phyloP scores from a whole-genome alignment of 1,140 invertebrate species.

The Physella acuta region DNA sequence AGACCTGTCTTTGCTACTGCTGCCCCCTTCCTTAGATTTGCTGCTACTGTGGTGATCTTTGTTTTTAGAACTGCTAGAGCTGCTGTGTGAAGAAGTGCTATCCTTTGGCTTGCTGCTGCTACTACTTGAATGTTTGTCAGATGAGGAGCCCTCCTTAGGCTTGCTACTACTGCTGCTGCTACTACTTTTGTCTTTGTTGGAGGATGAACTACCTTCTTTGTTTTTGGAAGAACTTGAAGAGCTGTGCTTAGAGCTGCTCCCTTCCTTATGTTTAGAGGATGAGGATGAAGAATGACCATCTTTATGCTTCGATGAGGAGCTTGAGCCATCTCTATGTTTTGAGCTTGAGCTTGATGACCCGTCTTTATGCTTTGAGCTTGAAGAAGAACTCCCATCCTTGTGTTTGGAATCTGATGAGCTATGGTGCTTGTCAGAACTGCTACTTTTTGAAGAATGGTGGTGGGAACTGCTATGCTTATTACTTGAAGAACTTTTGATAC shows the following conservation, averaged over 20 bases:
- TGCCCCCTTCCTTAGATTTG: conserved; percentile 19
- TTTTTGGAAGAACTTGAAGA: conserved; percentile 8
- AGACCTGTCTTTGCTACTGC: conserved; percentile 7
- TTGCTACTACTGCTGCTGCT: conserved; percentile 62
- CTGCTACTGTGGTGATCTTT: conserved; percentile 18
- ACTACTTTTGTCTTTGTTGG: conserved; percentile 63
- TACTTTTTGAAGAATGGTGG: conserved; percentile 20
- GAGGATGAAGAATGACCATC: conserved; percentile 29
- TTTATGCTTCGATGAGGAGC: conserved; percentile 29
- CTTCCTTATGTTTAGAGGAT: conserved; percentile 26
- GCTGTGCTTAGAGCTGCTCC: conserved; percentile 25
- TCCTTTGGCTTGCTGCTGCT: conserved; percentile 30
- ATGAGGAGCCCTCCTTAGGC: conserved; percentile 58
- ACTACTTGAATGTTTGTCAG: conserved; percentile 26
- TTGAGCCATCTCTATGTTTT: conserved; percentile 24
- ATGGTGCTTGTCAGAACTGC: conserved; percentile 33
- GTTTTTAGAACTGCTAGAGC: conserved; percentile 29
- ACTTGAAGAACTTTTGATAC: conserved; percentile 4
- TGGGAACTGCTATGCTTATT: conserved; percentile 2
- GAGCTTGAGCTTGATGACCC: conserved; percentile 25
- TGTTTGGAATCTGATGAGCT: conserved; percentile 29
- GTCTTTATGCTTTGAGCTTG: conserved; percentile 30
- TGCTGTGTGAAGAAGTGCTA: conserved; percentile 28
- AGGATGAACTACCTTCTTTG: conserved; percentile 54
- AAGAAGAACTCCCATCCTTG: conserved; percentile 30